Evolutionary conservation across 2,888 invertebrate genomes (phyloP), one percentile per base, ranked within the genome.

Genomic region (Lycophotia porphyrea): DNA sequence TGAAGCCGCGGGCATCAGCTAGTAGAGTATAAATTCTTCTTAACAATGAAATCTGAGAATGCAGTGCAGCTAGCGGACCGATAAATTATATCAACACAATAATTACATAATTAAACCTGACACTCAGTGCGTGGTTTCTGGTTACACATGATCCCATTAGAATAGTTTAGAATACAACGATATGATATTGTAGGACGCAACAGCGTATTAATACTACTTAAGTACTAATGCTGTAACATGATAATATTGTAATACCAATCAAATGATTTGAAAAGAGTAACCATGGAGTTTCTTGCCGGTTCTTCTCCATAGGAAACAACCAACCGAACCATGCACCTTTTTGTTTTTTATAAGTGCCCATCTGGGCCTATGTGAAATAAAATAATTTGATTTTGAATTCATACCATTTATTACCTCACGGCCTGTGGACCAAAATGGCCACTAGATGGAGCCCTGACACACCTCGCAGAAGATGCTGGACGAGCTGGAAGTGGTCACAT

Each of bases 71-170:
- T 44, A 63, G 71, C 52, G 68, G 18, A 63, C 61, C 64, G 13
- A 74, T 81, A 81, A 81, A 84, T 68, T 76, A 73, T 65, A 71
- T 66, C 18, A 58, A 68, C 63, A 66, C 61, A 74, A 77, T 74
- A 77, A 82, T 74, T 61, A 69, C 8, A 69, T 60, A 71, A 81
- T 83, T 84, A 81, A 84, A 83, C 65, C 34, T 84, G 85, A 84
- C 63, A 84, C 78, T 66, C 55, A 24, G 27, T 65, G 81, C n/a
- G 8, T 47, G 71, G 68, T 77, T 60, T 85, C 65, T 55, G 63
- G n/a, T 84, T 84, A 69, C 81, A 69, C 34, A 36, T 68, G 68
- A 81, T 77, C 39, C 52, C 65, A 81, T 73, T 84, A 49, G 47
- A 47, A 74, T 78, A 27, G 52, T 74, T 74, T 74, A 27, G n/a